These are phyloP conservation scores for Tringa solitaria DNA, from an alignment of 2,113 vertebrate species.

Conservation along the genomic window DNA sequence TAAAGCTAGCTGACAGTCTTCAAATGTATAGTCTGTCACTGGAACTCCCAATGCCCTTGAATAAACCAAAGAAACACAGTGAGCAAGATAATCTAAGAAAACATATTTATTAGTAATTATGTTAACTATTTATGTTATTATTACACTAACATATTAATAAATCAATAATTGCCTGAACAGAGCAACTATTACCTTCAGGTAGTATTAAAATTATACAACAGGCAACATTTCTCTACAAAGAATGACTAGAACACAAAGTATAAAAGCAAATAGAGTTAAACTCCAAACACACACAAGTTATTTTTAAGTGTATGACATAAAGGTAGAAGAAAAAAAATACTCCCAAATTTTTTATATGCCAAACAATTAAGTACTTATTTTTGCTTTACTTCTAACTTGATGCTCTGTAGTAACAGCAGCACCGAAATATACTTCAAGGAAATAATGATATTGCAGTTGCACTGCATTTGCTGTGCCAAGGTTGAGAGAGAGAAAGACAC, in stretches of 20 bases:
- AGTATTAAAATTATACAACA: background rate
- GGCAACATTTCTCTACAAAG: background rate
- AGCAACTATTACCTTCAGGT: background rate
- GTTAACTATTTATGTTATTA: background rate
- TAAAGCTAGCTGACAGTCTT: conserved; percentile 96
- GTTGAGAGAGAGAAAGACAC: background rate
- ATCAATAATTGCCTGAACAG: background rate
- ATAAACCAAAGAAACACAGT: background rate
- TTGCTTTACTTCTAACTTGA: background rate
- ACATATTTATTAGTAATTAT: background rate
- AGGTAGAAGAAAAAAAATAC: background rate
- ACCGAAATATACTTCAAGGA: background rate
- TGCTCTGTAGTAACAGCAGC: background rate
- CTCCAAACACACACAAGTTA: background rate
- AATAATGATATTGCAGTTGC: background rate
- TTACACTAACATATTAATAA: background rate
- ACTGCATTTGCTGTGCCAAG: background rate
- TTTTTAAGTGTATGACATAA: background rate
- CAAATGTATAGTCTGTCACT: conserved; percentile 95
- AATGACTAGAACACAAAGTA: background rate
- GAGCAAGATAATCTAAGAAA: background rate
- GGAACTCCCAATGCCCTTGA: conserved; percentile 88
- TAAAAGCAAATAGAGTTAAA: background rate
- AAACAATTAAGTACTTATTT: background rate
- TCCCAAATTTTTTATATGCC: background rate